Evolutionary conservation across 2,888 invertebrate genomes (phyloP).

Genomic region (Andrena hattorfiana): DNA sequence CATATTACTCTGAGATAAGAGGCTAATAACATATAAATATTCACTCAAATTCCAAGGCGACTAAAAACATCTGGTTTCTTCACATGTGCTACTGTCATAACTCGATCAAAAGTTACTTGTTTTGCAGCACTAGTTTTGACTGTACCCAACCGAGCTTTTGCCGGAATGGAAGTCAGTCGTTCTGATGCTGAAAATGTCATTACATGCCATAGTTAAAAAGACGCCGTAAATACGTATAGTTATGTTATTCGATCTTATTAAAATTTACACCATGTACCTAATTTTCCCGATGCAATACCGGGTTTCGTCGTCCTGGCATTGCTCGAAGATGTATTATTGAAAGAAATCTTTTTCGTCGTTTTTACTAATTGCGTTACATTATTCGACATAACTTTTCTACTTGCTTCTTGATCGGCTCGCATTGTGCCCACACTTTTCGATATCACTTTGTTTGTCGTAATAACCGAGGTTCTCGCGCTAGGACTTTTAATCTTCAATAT

Average conservation of each 20-base stretch:
- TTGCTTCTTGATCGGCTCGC: slow-evolving; percentile 82
- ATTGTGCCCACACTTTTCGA: slow-evolving; percentile 79
- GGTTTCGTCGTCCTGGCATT: slow-evolving; percentile 46
- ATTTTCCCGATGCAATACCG: slow-evolving; percentile 72
- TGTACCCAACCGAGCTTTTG: slow-evolving; percentile 81
- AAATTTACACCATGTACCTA: slow-evolving; percentile 70
- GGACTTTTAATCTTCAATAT: slow-evolving; percentile 78
- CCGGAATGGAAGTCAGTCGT: slow-evolving; percentile 76
- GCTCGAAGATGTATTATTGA: slow-evolving; percentile 53
- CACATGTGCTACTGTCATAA: slow-evolving; percentile 77
- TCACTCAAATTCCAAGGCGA: slow-evolving; percentile 79
- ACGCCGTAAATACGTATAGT: neutral
- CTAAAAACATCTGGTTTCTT: slow-evolving; percentile 82
- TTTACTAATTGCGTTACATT: slow-evolving; percentile 74
- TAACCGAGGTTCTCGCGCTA: slow-evolving; percentile 58
- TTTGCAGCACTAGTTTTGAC: slow-evolving; percentile 68
- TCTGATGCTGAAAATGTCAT: slow-evolving; percentile 79
- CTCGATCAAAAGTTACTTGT: slow-evolving; percentile 83
- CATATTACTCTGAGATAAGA: slow-evolving; percentile 49
- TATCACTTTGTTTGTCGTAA: slow-evolving; percentile 66
- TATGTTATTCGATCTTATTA: neutral
- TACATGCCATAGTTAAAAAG: neutral
- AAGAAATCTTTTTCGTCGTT: slow-evolving; percentile 71
- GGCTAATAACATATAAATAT: slow-evolving; percentile 20
- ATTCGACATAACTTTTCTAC: slow-evolving; percentile 72